Base-by-base conservation (phyloP, 2,888 invertebrate species). In the Icerya purchasi region DNA sequence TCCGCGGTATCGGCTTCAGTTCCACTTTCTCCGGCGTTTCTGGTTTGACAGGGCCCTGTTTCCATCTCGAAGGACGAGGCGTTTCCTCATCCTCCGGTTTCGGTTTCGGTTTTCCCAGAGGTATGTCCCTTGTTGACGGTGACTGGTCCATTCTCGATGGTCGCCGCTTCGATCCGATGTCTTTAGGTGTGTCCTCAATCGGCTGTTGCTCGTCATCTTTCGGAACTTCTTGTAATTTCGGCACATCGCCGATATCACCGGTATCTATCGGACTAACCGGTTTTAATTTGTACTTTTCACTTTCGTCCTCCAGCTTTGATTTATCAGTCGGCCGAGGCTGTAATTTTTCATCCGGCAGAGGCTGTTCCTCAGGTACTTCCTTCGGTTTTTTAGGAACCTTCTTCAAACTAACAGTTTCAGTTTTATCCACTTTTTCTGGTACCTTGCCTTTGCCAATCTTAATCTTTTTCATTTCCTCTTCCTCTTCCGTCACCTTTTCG, bases 401-500 rank as follows among this genome's bases (percentile, higher is more conserved):
- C 66, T 77, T 78, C 10, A 78, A 68, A 51, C 71, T 73, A 0
- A 78, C 69, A 52, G 67, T 69, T 65, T 75, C 74, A 56, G 22
- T 50, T 54, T 61, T 57, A 1, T 69, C 66, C 19, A 64, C 63
- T n/a, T 66, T 62, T 53, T 64, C 63, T 64, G 71, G 70, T 64
- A 73, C 69, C 65, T 76, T 76, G 20, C 78, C 78, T 68, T 78
- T 77, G 2, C 75, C 76, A 52, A 76, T 68, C 56, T 71, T 70
- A 1, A 77, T 63, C 58, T 74, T 70, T 66, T 72, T 67, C 61
- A 72, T 62, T 64, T 69, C 65, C 62, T 74, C 72, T 66, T 74
- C 72, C 62, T 74, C 73, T 57, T 72, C 71, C 66, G 73, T n/a
- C 61, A 70, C 72, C 54, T 72, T 60, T 3, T 67, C 65, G 14